Percentiles rank a stretch among this genome's conserved stretches.
Evolutionary conservation across 2,888 invertebrate genomes (phyloP).

Genomic region (Macrosoma leucophasiata): DNA sequence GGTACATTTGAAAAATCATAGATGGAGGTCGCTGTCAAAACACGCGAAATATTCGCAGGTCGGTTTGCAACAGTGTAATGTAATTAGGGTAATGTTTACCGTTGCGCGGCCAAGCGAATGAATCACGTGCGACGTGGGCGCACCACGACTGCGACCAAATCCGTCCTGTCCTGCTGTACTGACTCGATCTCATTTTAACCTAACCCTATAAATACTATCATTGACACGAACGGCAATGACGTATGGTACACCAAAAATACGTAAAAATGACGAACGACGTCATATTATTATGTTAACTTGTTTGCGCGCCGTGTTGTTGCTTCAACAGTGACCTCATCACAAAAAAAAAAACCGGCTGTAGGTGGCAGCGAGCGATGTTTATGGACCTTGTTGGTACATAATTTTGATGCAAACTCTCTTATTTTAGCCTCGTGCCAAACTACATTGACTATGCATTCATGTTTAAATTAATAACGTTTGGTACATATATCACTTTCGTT

Average conservation of each 20-base stretch:
- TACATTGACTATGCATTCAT: no score
- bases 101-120: constrained; percentile 59
- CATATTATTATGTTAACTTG: constrained; percentile 6
- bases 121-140: constrained; percentile 65
- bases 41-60: constrained; percentile 20
- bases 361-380: no score
- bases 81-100: constrained; percentile 67
- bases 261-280: constrained; percentile 17
- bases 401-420: no score
- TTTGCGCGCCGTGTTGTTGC: not conserved
- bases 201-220: constrained; percentile 43
- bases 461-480: no score
- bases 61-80: constrained; percentile 41
- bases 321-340: no score
- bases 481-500: no score
- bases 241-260: constrained; percentile 26
- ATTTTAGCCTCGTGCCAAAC: no score
- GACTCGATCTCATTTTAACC: constrained; percentile 45
- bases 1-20: no score
- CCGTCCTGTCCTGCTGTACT: constrained; percentile 48
- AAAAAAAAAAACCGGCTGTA: no score
- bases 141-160: constrained; percentile 50
- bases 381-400: no score
- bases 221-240: constrained; percentile 33
- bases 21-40: constrained; percentile 12